Evolutionary conservation across 2,888 invertebrate species (phyloP).

Genomic region (Colletes collaris): DNA sequence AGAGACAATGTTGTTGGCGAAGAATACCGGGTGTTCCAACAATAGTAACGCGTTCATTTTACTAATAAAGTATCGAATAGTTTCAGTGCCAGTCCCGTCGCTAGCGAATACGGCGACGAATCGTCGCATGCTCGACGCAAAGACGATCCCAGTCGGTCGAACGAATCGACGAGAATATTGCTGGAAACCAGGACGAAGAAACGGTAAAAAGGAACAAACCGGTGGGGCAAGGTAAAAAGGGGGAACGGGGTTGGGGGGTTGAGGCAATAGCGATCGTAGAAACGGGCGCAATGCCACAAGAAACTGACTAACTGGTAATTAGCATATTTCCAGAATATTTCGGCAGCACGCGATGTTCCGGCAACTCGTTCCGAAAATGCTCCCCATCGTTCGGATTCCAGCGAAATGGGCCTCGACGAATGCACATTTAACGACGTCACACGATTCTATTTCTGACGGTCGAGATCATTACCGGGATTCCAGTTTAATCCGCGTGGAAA

Average conservation of each 20-base stretch:
- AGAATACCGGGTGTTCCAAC: too few species aligned
- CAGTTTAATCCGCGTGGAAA: neutral
- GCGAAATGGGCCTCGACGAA: conserved; percentile 43
- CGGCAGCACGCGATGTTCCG: conserved; percentile 76
- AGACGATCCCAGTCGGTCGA: conserved; percentile 22
- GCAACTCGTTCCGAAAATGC: conserved; percentile 59
- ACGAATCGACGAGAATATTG: conserved; percentile 39
- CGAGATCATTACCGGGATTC: conserved; percentile 14
- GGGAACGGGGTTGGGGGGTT: conserved; percentile 25
- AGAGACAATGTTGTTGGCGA: neutral
- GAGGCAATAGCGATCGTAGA: conserved; percentile 61
- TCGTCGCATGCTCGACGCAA: conserved; percentile 55
- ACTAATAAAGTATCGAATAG: too few species aligned
- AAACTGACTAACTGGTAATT: conserved; percentile 74
- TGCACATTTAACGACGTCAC: conserved; percentile 35
- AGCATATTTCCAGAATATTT: conserved; percentile 78
- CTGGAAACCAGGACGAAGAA: conserved; percentile 54
- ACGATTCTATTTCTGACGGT: conserved; percentile 25
- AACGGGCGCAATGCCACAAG: conserved; percentile 71
- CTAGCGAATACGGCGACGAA: conserved; percentile 20
- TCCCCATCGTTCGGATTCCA: conserved; percentile 63
- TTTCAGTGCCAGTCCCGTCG: too few species aligned
- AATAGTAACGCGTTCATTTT: too few species aligned
- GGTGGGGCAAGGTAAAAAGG: conserved; percentile 14
- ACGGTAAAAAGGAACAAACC: conserved; percentile 29